phyloP scores from a whole-genome alignment of 2,797 vertebrate species.

The Alauda arvensis region DNA sequence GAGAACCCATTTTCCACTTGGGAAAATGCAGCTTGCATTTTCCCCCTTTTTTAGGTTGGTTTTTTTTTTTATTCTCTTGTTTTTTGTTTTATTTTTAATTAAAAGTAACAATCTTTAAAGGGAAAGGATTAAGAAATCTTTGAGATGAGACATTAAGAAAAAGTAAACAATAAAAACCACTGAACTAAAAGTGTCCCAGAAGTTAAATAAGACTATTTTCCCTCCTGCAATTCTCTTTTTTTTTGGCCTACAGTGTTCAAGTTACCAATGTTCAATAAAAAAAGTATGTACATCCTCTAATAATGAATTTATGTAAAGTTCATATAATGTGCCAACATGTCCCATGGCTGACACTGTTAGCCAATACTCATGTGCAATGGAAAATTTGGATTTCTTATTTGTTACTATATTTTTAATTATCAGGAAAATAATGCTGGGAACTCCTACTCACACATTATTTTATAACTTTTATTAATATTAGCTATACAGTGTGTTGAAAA shows the following conservation, averaged over 20 bases:
- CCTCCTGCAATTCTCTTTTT: neutral
- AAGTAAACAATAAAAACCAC: neutral
- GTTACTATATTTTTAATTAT: neutral
- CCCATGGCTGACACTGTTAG: neutral
- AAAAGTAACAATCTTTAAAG: neutral
- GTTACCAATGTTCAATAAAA: neutral
- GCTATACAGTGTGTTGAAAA: neutral
- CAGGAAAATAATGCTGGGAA: neutral
- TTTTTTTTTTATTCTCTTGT: neutral
- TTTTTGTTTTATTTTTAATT: neutral
- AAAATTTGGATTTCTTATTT: neutral
- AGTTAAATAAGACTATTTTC: neutral
- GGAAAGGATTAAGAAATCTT: neutral
- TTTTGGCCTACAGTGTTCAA: neutral
- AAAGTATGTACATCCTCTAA: neutral
- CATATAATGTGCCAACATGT: neutral
- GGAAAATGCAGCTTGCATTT: neutral
- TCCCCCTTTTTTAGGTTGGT: neutral
- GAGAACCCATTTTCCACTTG: neutral
- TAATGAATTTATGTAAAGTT: neutral
- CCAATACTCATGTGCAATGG: neutral
- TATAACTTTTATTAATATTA: neutral
- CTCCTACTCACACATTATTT: neutral
- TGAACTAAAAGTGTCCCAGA: neutral
- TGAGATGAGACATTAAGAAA: neutral